These are phyloP conservation scores for Strix uralensis DNA, from an alignment of 2,113 vertebrate genomes.

Conservation along the genomic window DNA sequence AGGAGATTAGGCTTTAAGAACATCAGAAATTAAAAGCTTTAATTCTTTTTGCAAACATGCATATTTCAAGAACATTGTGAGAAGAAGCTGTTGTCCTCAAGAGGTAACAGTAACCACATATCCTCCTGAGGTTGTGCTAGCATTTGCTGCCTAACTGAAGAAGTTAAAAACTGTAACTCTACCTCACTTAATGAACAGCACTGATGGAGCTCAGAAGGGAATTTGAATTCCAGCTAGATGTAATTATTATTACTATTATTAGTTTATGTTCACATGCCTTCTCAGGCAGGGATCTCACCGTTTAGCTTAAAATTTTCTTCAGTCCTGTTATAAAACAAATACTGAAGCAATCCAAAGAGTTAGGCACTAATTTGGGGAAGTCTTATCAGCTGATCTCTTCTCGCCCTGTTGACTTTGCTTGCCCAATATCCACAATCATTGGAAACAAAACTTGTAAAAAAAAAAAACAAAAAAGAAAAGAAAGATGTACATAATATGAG, in stretches of 20 bases:
- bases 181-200: background rate
- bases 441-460: background rate
- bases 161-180: background rate
- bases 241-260: background rate
- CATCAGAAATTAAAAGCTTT: slow-evolving; percentile 24
- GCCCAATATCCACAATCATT: background rate
- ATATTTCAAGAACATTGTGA: background rate
- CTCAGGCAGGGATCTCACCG: background rate
- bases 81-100: background rate
- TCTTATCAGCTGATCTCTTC: background rate
- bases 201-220: background rate
- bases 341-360: background rate
- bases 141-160: background rate
- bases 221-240: slow-evolving; percentile 25
- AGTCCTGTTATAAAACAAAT: background rate
- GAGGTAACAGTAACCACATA: background rate
- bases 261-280: background rate
- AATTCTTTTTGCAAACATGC: background rate
- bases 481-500: background rate
- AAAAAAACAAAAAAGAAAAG: background rate
- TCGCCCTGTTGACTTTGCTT: background rate
- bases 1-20: background rate
- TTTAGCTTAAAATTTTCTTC: background rate
- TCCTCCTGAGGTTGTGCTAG: background rate
- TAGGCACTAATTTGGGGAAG: background rate